phyloP scores from a whole-genome alignment of 2,113 vertebrate species.

The Rostratula benghalensis region DNA sequence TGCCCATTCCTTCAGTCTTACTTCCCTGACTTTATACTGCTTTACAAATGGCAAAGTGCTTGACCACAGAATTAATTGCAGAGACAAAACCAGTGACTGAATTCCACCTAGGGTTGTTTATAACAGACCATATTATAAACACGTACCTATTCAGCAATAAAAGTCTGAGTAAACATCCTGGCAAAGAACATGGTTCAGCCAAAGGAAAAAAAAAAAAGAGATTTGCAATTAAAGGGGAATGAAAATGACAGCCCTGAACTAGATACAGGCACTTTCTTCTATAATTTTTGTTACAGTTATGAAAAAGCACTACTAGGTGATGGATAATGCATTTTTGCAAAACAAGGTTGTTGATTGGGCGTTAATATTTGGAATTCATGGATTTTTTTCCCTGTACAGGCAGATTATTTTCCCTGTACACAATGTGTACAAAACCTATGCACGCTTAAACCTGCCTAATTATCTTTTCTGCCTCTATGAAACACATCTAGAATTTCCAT shows the following conservation, averaged over 20 bases:
- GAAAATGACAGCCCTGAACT: background rate
- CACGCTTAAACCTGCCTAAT: conserved; percentile 19
- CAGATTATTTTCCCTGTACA: background rate
- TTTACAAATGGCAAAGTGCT: background rate
- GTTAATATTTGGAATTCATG: background rate
- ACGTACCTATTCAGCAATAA: background rate
- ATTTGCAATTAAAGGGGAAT: background rate
- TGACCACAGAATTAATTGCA: background rate
- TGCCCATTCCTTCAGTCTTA: background rate
- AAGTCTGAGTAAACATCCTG: background rate
- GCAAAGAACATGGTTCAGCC: background rate
- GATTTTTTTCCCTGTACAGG: background rate
- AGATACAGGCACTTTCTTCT: background rate
- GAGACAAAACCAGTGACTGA: background rate
- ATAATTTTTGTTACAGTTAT: background rate
- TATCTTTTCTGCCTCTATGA: conserved; percentile 8
- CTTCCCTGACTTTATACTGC: background rate
- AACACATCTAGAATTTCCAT: conserved; percentile 18
- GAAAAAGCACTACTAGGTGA: background rate
- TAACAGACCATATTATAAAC: background rate
- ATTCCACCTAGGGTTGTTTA: background rate
- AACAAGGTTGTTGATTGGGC: background rate
- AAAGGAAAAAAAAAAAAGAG: background rate
- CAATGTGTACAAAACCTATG: background rate
- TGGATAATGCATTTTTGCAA: background rate